Base-by-base conservation (phyloP, 2,113 vertebrate species). In the Aegotheles bennettii region DNA sequence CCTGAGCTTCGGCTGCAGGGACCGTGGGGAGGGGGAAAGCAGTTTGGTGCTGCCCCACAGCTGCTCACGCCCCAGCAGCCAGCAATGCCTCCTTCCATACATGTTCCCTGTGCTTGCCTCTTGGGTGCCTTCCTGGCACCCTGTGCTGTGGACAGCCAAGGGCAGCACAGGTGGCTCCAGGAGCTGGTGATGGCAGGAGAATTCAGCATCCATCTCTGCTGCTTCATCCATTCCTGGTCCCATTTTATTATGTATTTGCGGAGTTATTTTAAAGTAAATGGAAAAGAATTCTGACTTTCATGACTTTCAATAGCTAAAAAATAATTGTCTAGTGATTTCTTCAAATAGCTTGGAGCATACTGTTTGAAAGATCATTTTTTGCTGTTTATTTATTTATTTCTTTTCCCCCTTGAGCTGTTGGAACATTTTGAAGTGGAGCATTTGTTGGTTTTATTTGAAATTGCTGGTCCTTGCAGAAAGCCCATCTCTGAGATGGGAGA, bases 111-210 rank as follows among this genome's bases (percentile, higher is more conserved):
- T 5, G 6, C 53, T 42, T 12, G 6, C 21, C 7, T 5, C 7
- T 9, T 9, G 73, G 63, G 45, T 11, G 36, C 54, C 63, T 26
- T 10, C 12, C 2, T 2, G 2, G 15, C 14, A 3, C 26, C 18
- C 18, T 4, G 0, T 18, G 51, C 85, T 43, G 2, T 4, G 25
- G 57, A 12, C 14, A 24, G 1, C 9, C 5, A 3, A 2, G 18
- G 1, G 21, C 50, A 18, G 67, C 43, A 3, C 42, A 12, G n/a
- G 7, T 0, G 7, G n/a, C 42, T 33, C 24, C 6, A 1, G 31
- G 57, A 50, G 42, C 42, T 17, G 35, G 2, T 0, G 0, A 4
- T 0, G 1, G 47, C 20, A 3, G 38, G 43, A 7, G 7, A 36
- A 17, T 13, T 42, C 31, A 1, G 15, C 2, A 33, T 9, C 38